phyloP scores from a whole-genome alignment of 2,888 invertebrate genomes.

The Neoscelio sp. region DNA sequence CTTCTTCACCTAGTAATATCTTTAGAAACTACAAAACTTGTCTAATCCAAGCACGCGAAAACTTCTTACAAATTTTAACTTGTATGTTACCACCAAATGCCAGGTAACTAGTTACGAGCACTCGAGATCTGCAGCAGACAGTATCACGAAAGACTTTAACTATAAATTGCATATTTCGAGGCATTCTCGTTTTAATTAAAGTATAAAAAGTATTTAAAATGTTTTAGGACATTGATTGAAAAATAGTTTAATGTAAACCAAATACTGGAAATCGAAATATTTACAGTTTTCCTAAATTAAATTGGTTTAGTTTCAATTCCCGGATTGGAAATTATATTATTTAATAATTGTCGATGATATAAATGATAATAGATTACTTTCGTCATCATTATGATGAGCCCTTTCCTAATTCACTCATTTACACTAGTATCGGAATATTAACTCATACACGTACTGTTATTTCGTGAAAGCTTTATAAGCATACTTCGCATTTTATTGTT shows the following conservation, averaged over 20 bases:
- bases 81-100: conserved; percentile 34
- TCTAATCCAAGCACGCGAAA: conserved; percentile 38
- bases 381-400: too few species aligned
- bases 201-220: too few species aligned
- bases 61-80: conserved; percentile 51
- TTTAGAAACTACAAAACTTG: conserved; percentile 47
- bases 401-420: conserved; percentile 7
- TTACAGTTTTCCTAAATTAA: too few species aligned
- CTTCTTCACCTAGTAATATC: conserved; percentile 42
- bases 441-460: conserved; percentile 13
- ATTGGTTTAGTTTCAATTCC: too few species aligned
- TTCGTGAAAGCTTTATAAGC: conserved; percentile 24
- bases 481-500: conserved; percentile 27
- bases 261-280: too few species aligned
- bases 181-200: too few species aligned
- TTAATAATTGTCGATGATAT: too few species aligned
- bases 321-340: too few species aligned
- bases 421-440: conserved; percentile 2
- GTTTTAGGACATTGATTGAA: too few species aligned
- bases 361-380: too few species aligned
- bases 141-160: not conserved
- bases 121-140: conserved; percentile 5
- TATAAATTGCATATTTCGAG: too few species aligned
- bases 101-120: conserved; percentile 30
- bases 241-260: too few species aligned